Evolutionary conservation across 2,888 invertebrate species (phyloP).

Genomic region (Dynastes tityus): DNA sequence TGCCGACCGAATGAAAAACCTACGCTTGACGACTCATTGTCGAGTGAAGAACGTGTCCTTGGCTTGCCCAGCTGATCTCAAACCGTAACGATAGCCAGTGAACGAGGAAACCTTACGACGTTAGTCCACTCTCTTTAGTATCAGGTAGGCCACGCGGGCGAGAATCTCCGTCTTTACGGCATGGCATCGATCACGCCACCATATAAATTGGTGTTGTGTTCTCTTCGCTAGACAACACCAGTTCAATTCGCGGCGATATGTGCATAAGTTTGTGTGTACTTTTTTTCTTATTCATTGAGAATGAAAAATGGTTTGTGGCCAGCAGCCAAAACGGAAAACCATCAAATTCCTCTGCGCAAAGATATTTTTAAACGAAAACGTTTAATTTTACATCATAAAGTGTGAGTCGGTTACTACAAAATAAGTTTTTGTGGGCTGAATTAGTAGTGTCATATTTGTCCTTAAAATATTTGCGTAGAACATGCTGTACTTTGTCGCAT

Average conservation of each 20-base stretch:
- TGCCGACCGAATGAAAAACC: background rate
- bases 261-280: slow-evolving; percentile 1
- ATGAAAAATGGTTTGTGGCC: slow-evolving; percentile 32
- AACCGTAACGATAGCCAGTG: slow-evolving; percentile 12
- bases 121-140: slow-evolving; percentile 20
- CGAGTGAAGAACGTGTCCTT: slow-evolving; percentile 22
- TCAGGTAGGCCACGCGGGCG: slow-evolving; percentile 19
- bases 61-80: slow-evolving; percentile 35
- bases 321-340: slow-evolving; percentile 16
- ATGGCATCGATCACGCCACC: background rate
- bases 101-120: slow-evolving; percentile 32
- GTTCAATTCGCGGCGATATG: slow-evolving; percentile 7
- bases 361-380: slow-evolving; percentile 26
- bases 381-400: slow-evolving; percentile 9
- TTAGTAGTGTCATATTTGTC: too few species aligned
- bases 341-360: slow-evolving; percentile 7
- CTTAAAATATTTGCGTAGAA: too few species aligned
- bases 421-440: too few species aligned
- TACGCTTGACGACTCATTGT: background rate
- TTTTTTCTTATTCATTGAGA: background rate
- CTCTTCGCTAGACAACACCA: slow-evolving; percentile 27
- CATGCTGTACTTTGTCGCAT: too few species aligned
- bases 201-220: background rate
- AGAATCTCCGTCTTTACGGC: slow-evolving; percentile 6
- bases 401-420: background rate